Conservation (phyloP, 2,113 vertebrate species). For the Gymnocephalus cernua region DNA sequence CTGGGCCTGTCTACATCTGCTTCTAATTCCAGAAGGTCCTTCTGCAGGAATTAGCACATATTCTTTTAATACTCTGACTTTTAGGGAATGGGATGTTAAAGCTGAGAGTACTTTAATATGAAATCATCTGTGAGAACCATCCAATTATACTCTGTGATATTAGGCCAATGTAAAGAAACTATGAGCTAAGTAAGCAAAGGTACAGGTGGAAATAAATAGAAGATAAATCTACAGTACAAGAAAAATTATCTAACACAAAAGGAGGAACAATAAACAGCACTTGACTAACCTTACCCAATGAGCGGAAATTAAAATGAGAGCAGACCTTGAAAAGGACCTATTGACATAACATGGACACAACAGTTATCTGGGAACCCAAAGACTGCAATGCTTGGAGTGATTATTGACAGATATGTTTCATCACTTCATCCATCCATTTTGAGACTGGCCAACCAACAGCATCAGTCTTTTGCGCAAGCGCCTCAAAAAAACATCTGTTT, state of each 20-base stretch:
- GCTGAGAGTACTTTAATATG: neutral
- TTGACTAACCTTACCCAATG: neutral
- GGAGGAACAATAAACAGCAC: neutral
- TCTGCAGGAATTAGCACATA: constrained; percentile 82
- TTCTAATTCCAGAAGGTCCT: constrained; percentile 83
- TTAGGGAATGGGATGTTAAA: constrained; percentile 22
- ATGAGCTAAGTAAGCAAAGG: neutral
- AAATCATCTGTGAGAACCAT: neutral
- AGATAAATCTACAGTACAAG: neutral
- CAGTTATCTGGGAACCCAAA: neutral
- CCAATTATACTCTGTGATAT: neutral
- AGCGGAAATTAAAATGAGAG: neutral
- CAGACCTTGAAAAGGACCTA: neutral
- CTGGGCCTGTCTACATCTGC: constrained; percentile 84
- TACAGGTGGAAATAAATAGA: neutral
- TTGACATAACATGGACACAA: neutral
- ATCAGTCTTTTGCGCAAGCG: neutral
- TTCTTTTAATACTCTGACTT: constrained; percentile 66
- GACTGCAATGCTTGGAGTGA: neutral
- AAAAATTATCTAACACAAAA: neutral
- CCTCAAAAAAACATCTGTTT: neutral
- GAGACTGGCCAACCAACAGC: neutral
- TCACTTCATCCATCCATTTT: neutral
- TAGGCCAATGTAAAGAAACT: neutral
- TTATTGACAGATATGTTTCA: neutral